A percentile compares a stretch with the other conserved stretches of the same genome.
phyloP scores from a whole-genome alignment of 2,888 invertebrate species.

The Pogonocherus hispidulus region DNA sequence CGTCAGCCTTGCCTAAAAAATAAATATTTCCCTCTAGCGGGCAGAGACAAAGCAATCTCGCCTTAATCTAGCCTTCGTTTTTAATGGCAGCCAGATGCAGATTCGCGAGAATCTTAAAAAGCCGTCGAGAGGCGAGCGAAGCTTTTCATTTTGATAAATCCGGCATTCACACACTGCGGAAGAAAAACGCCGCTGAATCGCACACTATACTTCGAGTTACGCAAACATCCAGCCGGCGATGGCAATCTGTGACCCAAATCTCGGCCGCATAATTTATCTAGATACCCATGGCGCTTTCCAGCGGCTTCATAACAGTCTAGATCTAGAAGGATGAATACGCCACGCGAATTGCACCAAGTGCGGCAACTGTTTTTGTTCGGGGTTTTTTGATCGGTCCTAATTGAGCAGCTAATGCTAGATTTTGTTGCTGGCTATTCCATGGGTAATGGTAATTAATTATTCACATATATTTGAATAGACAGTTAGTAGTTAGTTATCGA shows the following conservation, averaged over 20 bases:
- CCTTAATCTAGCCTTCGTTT: conserved; percentile 20
- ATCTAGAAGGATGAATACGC: conserved; percentile 39
- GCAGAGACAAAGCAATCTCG: conserved; percentile 6
- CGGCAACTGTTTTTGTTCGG: conserved; percentile 48
- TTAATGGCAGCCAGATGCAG: conserved; percentile 10
- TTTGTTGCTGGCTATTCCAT: too few species aligned
- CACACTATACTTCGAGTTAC: conserved; percentile 18
- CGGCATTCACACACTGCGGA: conserved; percentile 12
- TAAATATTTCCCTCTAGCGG: not conserved
- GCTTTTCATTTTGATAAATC: conserved; percentile 22
- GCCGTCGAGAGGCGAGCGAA: not conserved
- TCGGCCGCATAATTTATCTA: conserved; percentile 46
- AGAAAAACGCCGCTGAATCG: conserved; percentile 12
- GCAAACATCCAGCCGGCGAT: conserved; percentile 24
- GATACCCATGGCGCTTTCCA: conserved; percentile 35
- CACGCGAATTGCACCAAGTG: conserved; percentile 39
- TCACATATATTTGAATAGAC: too few species aligned
- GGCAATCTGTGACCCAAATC: conserved; percentile 50
- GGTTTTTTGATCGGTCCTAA: conserved; percentile 31
- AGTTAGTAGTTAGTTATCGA: too few species aligned
- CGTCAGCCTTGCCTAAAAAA: too few species aligned
- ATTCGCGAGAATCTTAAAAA: not conserved
- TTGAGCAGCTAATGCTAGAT: too few species aligned
- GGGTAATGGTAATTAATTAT: too few species aligned
- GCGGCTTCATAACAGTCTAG: conserved; percentile 43